These are phyloP conservation scores for Pristionchus pacificus DNA, from an alignment of 1,140 invertebrate species.

Conservation along the genomic window DNA sequence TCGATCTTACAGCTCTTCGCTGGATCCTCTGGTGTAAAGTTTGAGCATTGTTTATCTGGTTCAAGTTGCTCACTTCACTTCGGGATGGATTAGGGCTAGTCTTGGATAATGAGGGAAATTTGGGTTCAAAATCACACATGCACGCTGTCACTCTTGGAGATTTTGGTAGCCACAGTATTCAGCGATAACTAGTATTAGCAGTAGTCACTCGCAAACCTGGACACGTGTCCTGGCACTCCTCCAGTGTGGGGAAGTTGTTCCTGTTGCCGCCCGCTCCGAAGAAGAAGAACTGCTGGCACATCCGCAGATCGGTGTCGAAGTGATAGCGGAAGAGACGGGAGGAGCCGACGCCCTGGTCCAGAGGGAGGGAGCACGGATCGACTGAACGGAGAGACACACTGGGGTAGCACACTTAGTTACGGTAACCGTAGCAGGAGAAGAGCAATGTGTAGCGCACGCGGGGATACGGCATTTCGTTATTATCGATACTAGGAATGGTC, in stretches of 20 bases:
- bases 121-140: no score
- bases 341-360: slow-evolving; percentile 44
- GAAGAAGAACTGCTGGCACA: slow-evolving; percentile 47
- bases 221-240: slow-evolving; percentile 44
- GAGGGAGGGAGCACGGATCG: slow-evolving; percentile 41
- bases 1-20: no score
- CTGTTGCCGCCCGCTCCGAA: slow-evolving; percentile 44
- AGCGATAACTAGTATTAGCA: no score
- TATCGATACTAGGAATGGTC: no score
- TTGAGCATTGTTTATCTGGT: no score
- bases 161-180: no score
- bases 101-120: no score
- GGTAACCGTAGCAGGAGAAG: background rate
- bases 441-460: slow-evolving; percentile 4
- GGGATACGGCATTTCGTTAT: no score
- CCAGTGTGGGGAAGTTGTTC: slow-evolving; percentile 45
- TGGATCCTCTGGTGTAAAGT: no score
- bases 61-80: background rate
- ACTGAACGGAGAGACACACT: slow-evolving; percentile 41
- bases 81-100: no score
- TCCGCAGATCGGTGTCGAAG: slow-evolving; percentile 41
- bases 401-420: slow-evolving; percentile 8
- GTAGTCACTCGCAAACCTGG: no score
- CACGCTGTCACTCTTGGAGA: no score
- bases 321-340: slow-evolving; percentile 36